Base-by-base conservation (phyloP, 2,113 vertebrate species). In the Sebastes schlegelii region DNA sequence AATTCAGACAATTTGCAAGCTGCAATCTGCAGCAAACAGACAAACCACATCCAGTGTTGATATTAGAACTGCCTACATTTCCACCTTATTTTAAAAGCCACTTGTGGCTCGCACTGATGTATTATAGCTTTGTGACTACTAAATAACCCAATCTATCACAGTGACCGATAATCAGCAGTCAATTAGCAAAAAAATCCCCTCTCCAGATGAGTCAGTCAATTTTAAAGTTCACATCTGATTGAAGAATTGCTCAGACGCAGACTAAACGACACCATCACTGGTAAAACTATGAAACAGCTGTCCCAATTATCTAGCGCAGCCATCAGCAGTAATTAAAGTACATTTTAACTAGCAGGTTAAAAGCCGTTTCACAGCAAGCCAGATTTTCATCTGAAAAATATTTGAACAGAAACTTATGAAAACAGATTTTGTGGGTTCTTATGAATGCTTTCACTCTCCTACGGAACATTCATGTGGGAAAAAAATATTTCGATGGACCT, bases 11-110 rank as follows among this genome's bases (percentile, higher is more conserved):
- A 16, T 60, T 11, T 69, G 11, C 13, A 42, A n/a, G 34, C 61
- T 57, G 67, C 45, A 21, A 57, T 17, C 14, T 51, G n/a, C 48
- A 46, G 13, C 62, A 60, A 48, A 55, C 14, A 74, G 34, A 72
- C 26, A 16, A 48, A 61, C 19, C 11, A 62, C 63, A 46, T 45
- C 17, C 2, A n/a, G 42, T 14, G 51, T 45, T 70, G 9, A 26
- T 1, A 74, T 46, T 34, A 79, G 76, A 73, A n/a, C 21, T 13
- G 4, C 57, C 61, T 19, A 62, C 40, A 65, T 74, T 83, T 87
- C 40, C n/a, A 8, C 21, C 48, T 74, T 17, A 21, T 83, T 78
- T 68, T 52, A 64, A 48, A 63, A 57, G 21, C 3, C 19, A 23
- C 19, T 43, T n/a, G 34, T 0, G 34, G 3, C 34, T 34, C 10